These are phyloP conservation scores for Anneissia japonica DNA, from an alignment of 35 echinoderm and acorn worm species.

Conservation along the genomic window DNA sequence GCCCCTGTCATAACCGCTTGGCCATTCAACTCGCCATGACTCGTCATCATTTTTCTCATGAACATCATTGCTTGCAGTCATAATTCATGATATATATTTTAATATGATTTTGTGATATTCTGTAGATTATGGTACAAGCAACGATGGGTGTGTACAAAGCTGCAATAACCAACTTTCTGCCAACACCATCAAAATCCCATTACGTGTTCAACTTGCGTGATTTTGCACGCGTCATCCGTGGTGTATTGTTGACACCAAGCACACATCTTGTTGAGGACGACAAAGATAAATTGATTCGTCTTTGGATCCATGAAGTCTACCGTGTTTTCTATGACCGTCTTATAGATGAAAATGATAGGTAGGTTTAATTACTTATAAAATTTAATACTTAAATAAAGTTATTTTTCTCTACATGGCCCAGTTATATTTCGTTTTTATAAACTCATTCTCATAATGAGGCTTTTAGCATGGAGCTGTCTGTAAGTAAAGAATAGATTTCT, in stretches of 20 bases:
- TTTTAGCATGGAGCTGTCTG: no score
- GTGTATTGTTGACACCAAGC: conserved; percentile 71
- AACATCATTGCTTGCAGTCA: no score
- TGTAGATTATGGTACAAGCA: conserved; percentile 88
- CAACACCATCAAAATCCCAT: conserved; percentile 96
- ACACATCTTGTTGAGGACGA: conserved; percentile 72
- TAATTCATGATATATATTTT: background rate
- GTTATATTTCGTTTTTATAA: no score
- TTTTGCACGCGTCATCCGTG: conserved; percentile 94
- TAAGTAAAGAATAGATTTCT: no score
- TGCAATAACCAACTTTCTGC: conserved; percentile 80
- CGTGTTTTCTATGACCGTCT: conserved; percentile 91
- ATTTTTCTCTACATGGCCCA: no score
- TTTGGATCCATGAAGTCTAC: conserved; percentile 98
- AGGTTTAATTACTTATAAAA: background rate
- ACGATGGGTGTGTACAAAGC: conserved; percentile 96
- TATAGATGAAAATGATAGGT: conserved; percentile 95
- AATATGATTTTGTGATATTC: background rate
- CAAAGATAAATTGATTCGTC: conserved; percentile 88
- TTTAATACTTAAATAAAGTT: no score
- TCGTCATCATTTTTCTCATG: background rate
- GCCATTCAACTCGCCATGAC: background rate
- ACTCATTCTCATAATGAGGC: no score
- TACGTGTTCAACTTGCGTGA: conserved; percentile 99
- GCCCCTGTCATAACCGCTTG: no score